A percentile compares a stretch with the other conserved stretches of the same genome.
phyloP scores from a whole-genome alignment of 2,888 invertebrate genomes.

The Tenthredo livida region DNA sequence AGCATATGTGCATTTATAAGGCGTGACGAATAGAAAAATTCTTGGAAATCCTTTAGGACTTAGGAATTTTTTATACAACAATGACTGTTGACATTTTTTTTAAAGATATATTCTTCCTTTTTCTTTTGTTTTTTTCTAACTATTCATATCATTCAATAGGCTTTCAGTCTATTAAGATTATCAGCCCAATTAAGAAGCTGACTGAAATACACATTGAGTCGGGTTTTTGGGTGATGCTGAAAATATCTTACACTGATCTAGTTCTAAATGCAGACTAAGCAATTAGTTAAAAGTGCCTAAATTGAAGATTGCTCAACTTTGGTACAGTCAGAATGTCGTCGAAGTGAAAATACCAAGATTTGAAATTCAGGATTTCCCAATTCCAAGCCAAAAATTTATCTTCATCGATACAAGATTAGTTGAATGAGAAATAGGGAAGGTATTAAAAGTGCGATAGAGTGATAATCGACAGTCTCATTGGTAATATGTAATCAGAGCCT shows the following conservation, averaged over 20 bases:
- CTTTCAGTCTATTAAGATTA: not conserved
- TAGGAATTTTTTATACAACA: not conserved
- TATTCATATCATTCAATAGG: not conserved
- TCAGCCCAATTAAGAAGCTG: conserved; percentile 29
- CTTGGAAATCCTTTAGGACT: not conserved
- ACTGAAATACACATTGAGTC: not conserved
- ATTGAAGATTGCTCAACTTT: not conserved
- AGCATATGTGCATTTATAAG: not conserved
- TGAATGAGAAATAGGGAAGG: not conserved
- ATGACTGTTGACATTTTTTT: not conserved
- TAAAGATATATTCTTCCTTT: no score
- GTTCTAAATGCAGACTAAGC: not conserved
- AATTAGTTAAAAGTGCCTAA: conserved; percentile 28
- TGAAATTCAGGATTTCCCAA: not conserved
- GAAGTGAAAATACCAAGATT: not conserved
- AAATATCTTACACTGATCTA: conserved; percentile 31
- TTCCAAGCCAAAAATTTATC: not conserved
- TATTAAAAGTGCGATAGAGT: not conserved
- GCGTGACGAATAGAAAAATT: not conserved
- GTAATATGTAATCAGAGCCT: not conserved
- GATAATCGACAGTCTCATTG: not conserved
- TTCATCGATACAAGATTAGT: not conserved
- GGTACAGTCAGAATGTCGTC: not conserved
- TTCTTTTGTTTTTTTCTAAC: not conserved
- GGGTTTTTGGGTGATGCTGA: conserved; percentile 31